Base-by-base conservation (phyloP, 2,888 invertebrate genomes). In the Eupithecia subumbrata region DNA sequence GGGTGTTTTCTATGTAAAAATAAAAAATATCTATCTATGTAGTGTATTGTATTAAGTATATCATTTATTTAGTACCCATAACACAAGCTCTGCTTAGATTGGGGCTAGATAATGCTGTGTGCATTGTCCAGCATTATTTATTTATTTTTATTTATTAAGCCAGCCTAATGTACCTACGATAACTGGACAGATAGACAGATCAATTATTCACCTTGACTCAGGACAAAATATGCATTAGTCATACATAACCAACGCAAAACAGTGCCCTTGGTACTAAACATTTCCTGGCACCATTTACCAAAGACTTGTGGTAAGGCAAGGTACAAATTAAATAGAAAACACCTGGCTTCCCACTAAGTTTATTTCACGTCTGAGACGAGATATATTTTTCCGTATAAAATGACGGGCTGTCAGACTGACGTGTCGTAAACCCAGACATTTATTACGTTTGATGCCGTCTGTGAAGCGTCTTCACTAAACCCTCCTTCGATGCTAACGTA, bases 341-440 rank as follows among this genome's bases (percentile, higher is more conserved):
- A 88, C 85, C 88, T 88, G 88, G 86, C 85, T 87, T 84, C 82
- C 82, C 73, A 82, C 86, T 89, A 87, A 89, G 84, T 90, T 90
- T 90, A 91, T 89, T 87, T 86, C 88, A 56, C 87, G 85, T 86
- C 87, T 85, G 84, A 81, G 81, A 77, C 82, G 85, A 85, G 84
- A 88, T 88, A 88, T 88, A 88, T 90, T 88, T 89, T 87, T 86
- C 84, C 78, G 81, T 76, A 84, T 80, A 82, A 83, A 87, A 88
- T 87, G 88, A 88, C 86, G 84, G 82, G 82, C 80, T 79, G 82
- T 76, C 84, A 82, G 80, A 75, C 82, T 76, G 85, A 85, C 84
- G 81, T 82, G 88, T 89, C 91, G 90, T 91, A 87, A 90, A 90
- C 86, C 83, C 84, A 79, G 85, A 90, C 90, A 86, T 91, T 90